Base-by-base conservation (phyloP, 2,113 vertebrate species). In the Gallinago undulata region DNA sequence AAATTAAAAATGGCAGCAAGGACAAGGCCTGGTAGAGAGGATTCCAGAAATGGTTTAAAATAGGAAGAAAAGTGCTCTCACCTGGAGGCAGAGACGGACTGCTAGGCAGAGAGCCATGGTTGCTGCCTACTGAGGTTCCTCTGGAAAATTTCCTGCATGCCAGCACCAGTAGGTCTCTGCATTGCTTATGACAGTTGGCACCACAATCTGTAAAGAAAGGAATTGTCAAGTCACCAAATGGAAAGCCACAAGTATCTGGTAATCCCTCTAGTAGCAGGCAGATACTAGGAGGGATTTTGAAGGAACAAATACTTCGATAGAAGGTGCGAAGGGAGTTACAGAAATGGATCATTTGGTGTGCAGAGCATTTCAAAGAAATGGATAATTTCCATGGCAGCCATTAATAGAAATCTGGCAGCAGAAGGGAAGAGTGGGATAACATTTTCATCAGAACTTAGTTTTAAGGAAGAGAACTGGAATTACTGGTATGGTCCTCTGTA, bases 121-220 rank as follows among this genome's bases (percentile, higher is more conserved):
- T 98, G 33, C 98, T 99, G 56, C 98, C 98, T 82, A 98, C 86
- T 23, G 99, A 99, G 15, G 98, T 96, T 4, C 98, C 99, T 84
- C 98, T 98, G 64, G 98, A 98, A 75, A 99, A 98, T 94, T 99
- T 99, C 95, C 99, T 98, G 90, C 99, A 99, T 7, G 99, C 99
- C 89, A 99, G 97, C 92, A 99, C 99, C 93, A 99, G 97, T 68
- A 99, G 98, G 91, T 99, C 99, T 89, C 99, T 98, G 96, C 99
- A 99, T 75, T 99, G 99, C 97, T 99, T 99, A 90, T 99, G 99
- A 89, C 99, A 99, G 96, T 99, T 99, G 84, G 99, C 99, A 33
- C 99, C 99, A 0, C 99, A 99, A 78, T 99, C 99, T 99, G 98
- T 67, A 88, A 92, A 84, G 84, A 81, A 74, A 84, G 37, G 39